Percentiles rank a stretch among this genome's conserved stretches.
Evolutionary conservation across 2,113 vertebrate species (phyloP).

Genomic region (Pelobates fuscus): DNA sequence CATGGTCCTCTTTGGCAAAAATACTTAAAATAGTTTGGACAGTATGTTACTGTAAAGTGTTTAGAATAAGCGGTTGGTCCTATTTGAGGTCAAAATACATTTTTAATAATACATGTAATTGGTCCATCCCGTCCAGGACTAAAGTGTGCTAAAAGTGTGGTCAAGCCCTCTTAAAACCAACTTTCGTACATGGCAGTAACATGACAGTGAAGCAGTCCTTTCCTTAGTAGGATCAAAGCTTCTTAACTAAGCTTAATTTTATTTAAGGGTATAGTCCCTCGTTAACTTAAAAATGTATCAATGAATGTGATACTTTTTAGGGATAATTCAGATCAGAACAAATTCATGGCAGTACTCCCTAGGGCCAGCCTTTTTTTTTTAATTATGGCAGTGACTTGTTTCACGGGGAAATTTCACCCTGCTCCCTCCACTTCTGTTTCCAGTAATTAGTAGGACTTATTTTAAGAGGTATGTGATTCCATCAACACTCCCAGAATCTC

Average conservation of each 20-base stretch:
- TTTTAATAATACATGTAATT: no score
- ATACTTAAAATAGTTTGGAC: no score
- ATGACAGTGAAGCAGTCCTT: no score
- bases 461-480: neutral
- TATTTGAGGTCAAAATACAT: no score
- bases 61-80: no score
- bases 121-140: no score
- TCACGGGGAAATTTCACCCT: neutral
- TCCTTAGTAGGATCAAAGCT: neutral
- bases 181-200: no score
- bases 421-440: neutral
- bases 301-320: neutral
- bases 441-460: slow-evolving; percentile 7
- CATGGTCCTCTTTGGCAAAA: no score
- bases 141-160: no score
- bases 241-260: neutral
- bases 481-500: neutral
- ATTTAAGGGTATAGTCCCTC: neutral
- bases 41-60: no score
- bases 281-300: neutral
- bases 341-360: neutral
- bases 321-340: neutral
- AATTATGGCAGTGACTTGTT: slow-evolving; percentile 8
- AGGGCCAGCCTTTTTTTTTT: neutral
- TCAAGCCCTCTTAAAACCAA: no score